These are phyloP conservation scores for Caenorhabditis sulstoni DNA, from an alignment of 2,888 invertebrate genomes.

Conservation along the genomic window DNA sequence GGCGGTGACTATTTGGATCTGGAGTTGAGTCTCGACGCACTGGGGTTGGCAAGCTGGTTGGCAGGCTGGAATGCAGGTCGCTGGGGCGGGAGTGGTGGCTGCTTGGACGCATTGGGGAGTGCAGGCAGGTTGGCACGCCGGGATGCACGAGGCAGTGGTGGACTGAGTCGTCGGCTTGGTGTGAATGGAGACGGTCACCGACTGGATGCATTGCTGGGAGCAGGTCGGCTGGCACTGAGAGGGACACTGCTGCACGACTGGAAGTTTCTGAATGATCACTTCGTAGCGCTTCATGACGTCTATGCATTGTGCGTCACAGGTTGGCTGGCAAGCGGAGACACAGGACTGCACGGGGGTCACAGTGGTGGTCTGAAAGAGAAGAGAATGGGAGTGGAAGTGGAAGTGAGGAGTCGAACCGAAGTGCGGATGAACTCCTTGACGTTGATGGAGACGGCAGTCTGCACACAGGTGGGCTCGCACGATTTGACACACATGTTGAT, in stretches of 20 bases:
- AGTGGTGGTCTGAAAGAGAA: conserved; percentile 39
- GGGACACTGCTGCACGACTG: conserved; percentile 50
- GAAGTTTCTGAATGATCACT: conserved; percentile 51
- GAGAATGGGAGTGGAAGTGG: neutral
- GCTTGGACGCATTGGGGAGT: conserved; percentile 53
- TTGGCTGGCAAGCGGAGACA: conserved; percentile 56
- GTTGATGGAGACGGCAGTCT: conserved; percentile 52
- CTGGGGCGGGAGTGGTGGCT: conserved; percentile 29
- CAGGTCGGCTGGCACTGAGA: conserved; percentile 59
- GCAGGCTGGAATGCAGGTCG: conserved; percentile 44
- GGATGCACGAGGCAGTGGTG: conserved; percentile 45
- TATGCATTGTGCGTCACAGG: conserved; percentile 60
- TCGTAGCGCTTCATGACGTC: conserved; percentile 57
- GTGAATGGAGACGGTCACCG: conserved; percentile 40
- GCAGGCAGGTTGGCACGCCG: conserved; percentile 58
- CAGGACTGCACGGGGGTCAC: conserved; percentile 27
- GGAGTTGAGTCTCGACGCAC: conserved; percentile 45
- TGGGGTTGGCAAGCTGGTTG: conserved; percentile 48
- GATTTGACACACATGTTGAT: conserved; percentile 38
- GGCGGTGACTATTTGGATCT: conserved; percentile 40
- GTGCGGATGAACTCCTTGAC: conserved; percentile 56
- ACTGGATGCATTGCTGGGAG: conserved; percentile 53
- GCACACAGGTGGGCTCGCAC: conserved; percentile 63
- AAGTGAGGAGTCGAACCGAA: conserved; percentile 14
- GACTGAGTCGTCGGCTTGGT: conserved; percentile 39